phyloP scores from a whole-genome alignment of 2,888 invertebrate species.

The Cartodere bifasciata region DNA sequence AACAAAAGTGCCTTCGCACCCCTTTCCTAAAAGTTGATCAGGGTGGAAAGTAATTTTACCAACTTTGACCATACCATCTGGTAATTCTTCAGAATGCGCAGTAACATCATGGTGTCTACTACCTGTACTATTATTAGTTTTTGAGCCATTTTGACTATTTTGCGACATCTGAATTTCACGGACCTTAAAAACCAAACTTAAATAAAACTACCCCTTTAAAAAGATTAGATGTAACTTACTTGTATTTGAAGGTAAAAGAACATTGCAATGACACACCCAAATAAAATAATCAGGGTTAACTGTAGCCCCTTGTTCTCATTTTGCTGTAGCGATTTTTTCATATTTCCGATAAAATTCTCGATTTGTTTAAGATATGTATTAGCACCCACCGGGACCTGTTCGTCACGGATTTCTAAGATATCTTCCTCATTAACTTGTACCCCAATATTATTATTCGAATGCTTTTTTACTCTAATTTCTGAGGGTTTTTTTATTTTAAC shows the following conservation, averaged over 20 bases:
- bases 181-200: constrained; percentile 33
- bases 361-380: constrained; percentile 2
- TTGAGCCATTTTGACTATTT: constrained; percentile 35
- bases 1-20: constrained; percentile 97
- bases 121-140: constrained; percentile 35
- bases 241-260: constrained; percentile 65
- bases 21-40: constrained; percentile 79
- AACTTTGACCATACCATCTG: constrained; percentile 55
- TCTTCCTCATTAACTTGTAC: constrained; percentile 1
- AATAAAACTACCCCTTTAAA: background rate
- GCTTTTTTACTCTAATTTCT: background rate
- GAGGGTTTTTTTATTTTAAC: background rate
- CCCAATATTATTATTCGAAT: background rate
- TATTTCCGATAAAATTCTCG: constrained; percentile 15
- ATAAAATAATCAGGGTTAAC: constrained; percentile 51
- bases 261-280: constrained; percentile 56
- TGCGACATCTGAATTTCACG: constrained; percentile 58
- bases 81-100: constrained; percentile 44
- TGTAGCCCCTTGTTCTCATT: constrained; percentile 67
- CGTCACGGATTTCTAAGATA: constrained; percentile 4
- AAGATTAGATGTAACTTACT: constrained; percentile 33
- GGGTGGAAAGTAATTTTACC: constrained; percentile 87
- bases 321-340: constrained; percentile 53
- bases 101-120: constrained; percentile 35
- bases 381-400: constrained; percentile 1